Evolutionary conservation across 2,888 invertebrate species (phyloP).

Genomic region (Napeogenes inachia): DNA sequence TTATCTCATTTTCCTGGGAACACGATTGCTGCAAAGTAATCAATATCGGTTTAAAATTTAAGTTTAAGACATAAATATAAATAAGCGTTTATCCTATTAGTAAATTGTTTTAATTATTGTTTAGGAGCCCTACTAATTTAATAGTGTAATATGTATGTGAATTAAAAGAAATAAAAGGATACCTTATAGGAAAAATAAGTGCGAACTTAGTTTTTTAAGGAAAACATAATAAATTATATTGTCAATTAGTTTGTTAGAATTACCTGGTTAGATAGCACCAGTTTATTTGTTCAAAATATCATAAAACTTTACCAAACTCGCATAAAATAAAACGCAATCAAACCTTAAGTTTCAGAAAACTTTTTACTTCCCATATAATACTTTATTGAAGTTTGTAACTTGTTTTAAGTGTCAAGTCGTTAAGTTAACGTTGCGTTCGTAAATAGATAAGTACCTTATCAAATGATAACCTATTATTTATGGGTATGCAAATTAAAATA

Average conservation of each 20-base stretch:
- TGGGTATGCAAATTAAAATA: not conserved
- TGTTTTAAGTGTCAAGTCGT: slow-evolving; percentile 26
- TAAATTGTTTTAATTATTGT: no score
- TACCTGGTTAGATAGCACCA: not conserved
- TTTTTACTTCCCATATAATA: slow-evolving; percentile 45
- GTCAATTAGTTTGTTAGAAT: slow-evolving; percentile 3
- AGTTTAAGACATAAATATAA: no score
- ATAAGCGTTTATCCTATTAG: no score
- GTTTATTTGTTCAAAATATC: slow-evolving; percentile 34
- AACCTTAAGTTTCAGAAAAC: slow-evolving; percentile 38
- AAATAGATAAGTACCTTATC: slow-evolving; percentile 6
- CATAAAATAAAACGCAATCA: slow-evolving; percentile 45
- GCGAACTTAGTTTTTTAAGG: not conserved
- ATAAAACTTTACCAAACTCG: slow-evolving; percentile 38
- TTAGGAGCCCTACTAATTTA: no score
- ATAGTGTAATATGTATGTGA: no score
- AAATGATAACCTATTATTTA: not conserved
- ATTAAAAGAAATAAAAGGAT: no score
- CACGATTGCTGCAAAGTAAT: no score
- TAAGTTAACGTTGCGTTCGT: slow-evolving; percentile 28
- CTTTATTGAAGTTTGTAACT: slow-evolving; percentile 39
- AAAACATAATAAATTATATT: not conserved
- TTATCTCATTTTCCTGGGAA: no score
- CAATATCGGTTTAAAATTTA: no score
- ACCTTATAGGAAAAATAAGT: not conserved